phyloP scores from a whole-genome alignment of 2,113 vertebrate genomes.

The Oryzias melastigma region DNA sequence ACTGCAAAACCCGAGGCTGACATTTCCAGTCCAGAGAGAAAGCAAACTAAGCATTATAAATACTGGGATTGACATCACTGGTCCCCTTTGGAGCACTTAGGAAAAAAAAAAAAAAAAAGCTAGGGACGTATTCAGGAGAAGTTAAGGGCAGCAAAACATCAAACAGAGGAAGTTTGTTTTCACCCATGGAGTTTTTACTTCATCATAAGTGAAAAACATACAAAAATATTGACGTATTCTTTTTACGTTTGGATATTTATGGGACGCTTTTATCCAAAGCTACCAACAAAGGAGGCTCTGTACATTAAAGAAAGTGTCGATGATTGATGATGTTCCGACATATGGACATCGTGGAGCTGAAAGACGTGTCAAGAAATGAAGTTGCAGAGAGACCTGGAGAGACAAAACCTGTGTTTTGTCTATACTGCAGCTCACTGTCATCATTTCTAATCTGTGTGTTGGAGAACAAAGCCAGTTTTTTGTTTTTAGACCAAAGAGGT shows the following conservation, averaged over 20 bases:
- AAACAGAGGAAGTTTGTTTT: conserved; percentile 31
- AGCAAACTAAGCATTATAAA: conserved; percentile 71
- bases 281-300: no score
- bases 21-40: conserved; percentile 57
- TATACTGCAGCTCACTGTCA: no score
- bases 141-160: conserved; percentile 25
- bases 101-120: conserved; percentile 10
- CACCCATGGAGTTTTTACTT: conserved; percentile 14
- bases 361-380: no score
- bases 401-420: no score
- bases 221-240: background rate
- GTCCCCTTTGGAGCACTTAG: conserved; percentile 37
- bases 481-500: no score
- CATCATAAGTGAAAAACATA: conserved; percentile 1
- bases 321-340: no score
- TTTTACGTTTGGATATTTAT: conserved; percentile 19
- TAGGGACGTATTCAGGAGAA: conserved; percentile 28
- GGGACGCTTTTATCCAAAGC: no score
- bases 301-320: no score
- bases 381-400: no score
- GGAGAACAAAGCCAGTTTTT: no score
- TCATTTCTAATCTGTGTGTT: no score
- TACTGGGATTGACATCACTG: conserved; percentile 67
- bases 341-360: no score
- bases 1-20: conserved; percentile 52